Evolutionary conservation across 92 coral and sea anemone species (phyloP).

Genomic region (Isaurus tuberculatus): DNA sequence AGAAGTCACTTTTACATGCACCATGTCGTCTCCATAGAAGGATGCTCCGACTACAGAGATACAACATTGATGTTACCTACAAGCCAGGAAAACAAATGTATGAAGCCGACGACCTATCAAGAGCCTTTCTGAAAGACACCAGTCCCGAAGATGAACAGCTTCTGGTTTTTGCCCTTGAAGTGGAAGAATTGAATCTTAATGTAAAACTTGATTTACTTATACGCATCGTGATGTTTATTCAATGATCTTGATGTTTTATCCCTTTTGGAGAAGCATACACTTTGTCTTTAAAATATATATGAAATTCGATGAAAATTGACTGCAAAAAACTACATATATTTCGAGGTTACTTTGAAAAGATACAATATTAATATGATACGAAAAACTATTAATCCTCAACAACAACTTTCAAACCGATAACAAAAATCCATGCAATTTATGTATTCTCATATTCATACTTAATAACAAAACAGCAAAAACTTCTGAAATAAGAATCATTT

Average conservation of each 20-base stretch:
- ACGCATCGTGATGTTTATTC: too few relatives aligned
- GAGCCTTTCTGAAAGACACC: conserved; percentile 36
- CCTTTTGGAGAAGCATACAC: too few relatives aligned
- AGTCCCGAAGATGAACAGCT: conserved; percentile 38
- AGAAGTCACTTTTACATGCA: conserved; percentile 8
- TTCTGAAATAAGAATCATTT: neutral
- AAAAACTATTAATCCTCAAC: conserved; percentile 18
- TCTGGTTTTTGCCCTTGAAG: conserved; percentile 38
- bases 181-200: conserved; percentile 31
- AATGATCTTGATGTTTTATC: too few relatives aligned
- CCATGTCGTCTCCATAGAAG: conserved; percentile 16
- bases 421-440: conserved; percentile 6
- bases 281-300: neutral
- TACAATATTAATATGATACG: conserved; percentile 15
- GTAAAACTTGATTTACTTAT: too few relatives aligned
- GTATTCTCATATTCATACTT: neutral
- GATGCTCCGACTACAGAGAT: conserved; percentile 42
- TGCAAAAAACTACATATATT: neutral
- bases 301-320: conserved; percentile 1
- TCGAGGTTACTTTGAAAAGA: conserved; percentile 16
- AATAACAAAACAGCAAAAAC: neutral
- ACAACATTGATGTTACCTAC: conserved; percentile 33
- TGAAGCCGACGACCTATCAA: conserved; percentile 41
- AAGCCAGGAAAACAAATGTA: conserved; percentile 51
- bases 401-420: neutral